Evolutionary conservation across 35 echinoderm and acorn worm genomes (phyloP).

Genomic region (Amphiura filiformis): DNA sequence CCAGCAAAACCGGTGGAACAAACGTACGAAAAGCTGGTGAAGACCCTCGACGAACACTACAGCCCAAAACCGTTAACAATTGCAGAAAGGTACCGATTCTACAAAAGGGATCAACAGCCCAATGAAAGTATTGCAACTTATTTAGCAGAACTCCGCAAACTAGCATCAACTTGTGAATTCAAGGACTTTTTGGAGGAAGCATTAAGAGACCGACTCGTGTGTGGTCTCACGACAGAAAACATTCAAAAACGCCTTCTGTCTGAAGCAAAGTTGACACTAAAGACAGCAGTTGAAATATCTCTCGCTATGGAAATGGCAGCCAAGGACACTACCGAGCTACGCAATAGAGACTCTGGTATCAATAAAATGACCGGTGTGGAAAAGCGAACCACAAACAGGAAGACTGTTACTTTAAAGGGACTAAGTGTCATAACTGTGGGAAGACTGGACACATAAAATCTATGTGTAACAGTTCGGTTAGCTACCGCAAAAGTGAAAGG

Average conservation of each 20-base stretch:
- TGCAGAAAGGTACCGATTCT: conserved; percentile 42
- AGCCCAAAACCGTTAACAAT: conserved; percentile 43
- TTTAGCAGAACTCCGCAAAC: conserved; percentile 31
- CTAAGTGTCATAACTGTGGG: not conserved
- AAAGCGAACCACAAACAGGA: conserved; percentile 11
- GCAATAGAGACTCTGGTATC: not conserved
- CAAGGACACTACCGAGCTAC: conserved; percentile 25
- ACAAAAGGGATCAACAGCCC: conserved; percentile 37
- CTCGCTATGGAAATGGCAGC: conserved; percentile 25
- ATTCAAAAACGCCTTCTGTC: conserved; percentile 52
- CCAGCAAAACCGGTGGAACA: conserved; percentile 13
- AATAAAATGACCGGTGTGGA: too few species aligned
- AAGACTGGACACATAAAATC: not conserved
- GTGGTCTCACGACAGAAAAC: conserved; percentile 30
- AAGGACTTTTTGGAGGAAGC: conserved; percentile 28
- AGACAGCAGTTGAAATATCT: conserved; percentile 28
- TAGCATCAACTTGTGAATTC: conserved; percentile 42
- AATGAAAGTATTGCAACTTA: conserved; percentile 30
- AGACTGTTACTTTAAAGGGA: too few species aligned
- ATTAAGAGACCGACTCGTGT: conserved; percentile 47
- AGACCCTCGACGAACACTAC: not conserved
- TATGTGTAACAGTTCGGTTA: too few species aligned
- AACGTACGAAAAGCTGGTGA: conserved; percentile 6
- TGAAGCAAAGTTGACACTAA: conserved; percentile 27
- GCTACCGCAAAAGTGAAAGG: not conserved